These are phyloP conservation scores for Leptinotarsa haldemani DNA, from an alignment of 2,888 invertebrate genomes.

Conservation along the genomic window DNA sequence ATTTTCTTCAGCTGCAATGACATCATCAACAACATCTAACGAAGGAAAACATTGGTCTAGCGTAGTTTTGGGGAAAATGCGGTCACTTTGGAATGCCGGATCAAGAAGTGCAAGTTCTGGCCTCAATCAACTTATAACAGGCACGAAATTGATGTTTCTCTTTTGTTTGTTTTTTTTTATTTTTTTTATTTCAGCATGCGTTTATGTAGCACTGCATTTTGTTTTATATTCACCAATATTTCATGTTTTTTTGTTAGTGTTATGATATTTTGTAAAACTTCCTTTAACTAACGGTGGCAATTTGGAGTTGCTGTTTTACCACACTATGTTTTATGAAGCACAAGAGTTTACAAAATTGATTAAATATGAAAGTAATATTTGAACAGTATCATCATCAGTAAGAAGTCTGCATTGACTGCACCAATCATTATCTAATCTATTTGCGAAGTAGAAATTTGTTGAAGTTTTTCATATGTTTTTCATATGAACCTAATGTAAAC, in stretches of 20 bases:
- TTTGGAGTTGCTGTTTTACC: background rate
- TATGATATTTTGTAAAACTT: too few relatives aligned
- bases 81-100: slow-evolving; percentile 86
- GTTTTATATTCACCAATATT: slow-evolving; percentile 22
- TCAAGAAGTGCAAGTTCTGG: slow-evolving; percentile 79
- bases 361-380: background rate
- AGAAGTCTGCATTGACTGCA: too few relatives aligned
- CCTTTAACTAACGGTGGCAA: background rate
- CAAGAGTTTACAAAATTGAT: background rate
- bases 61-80: slow-evolving; percentile 87
- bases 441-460: too few relatives aligned
- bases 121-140: slow-evolving; percentile 86
- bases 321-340: slow-evolving; percentile 3
- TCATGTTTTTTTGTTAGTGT: too few relatives aligned
- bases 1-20: slow-evolving; percentile 61
- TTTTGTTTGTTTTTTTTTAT: slow-evolving; percentile 42
- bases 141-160: slow-evolving; percentile 65
- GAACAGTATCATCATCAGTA: too few relatives aligned
- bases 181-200: slow-evolving; percentile 42
- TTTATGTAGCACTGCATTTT: slow-evolving; percentile 38
- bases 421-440: too few relatives aligned
- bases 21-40: slow-evolving; percentile 65
- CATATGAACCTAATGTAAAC: too few relatives aligned
- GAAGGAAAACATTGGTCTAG: slow-evolving; percentile 77
- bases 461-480: too few relatives aligned